phyloP scores from a whole-genome alignment of 2,888 invertebrate genomes.

The Desoria tigrina region DNA sequence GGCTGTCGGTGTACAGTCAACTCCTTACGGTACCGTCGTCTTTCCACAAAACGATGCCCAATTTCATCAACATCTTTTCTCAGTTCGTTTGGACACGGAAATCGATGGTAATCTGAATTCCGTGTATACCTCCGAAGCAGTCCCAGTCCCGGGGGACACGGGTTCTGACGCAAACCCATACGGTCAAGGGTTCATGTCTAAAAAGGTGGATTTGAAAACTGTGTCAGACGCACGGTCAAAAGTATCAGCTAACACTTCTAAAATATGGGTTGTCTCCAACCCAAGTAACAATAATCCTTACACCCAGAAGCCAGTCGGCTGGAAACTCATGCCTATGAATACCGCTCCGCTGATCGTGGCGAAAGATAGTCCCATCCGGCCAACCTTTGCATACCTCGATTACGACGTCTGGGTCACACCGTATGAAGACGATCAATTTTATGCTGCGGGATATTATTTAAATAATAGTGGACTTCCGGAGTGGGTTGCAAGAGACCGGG shows the following conservation, averaged over 20 bases:
- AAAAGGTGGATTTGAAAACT: slow-evolving; percentile 14
- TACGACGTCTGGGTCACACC: slow-evolving; percentile 47
- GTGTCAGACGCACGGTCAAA: slow-evolving; percentile 20
- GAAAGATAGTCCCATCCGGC: slow-evolving; percentile 35
- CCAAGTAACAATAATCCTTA: slow-evolving; percentile 8
- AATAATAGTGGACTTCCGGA: slow-evolving; percentile 38
- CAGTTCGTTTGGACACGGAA: too few relatives aligned
- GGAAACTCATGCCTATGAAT: slow-evolving; percentile 22
- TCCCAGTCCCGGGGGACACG: slow-evolving; percentile 18
- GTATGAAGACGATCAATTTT: slow-evolving; percentile 38
- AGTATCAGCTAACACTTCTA: slow-evolving; percentile 7
- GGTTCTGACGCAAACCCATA: slow-evolving; percentile 31
- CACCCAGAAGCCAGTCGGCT: slow-evolving; percentile 28
- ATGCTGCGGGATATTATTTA: slow-evolving; percentile 41
- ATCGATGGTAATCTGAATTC: too few relatives aligned
- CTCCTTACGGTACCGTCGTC: slow-evolving; percentile 19
- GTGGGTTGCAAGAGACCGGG: slow-evolving; percentile 35
- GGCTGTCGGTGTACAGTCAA: background rate
- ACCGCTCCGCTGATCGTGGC: slow-evolving; percentile 36
- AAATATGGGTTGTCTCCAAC: slow-evolving; percentile 32
- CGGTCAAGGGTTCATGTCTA: slow-evolving; percentile 20
- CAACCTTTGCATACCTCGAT: slow-evolving; percentile 42
- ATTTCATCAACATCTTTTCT: slow-evolving; percentile 39
- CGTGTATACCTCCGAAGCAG: slow-evolving; percentile 26
- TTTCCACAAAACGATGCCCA: slow-evolving; percentile 25